A percentile compares a stretch with the other conserved stretches of the same genome.
Conservation (phyloP, 2,888 invertebrate genomes). For the Nyleta sp. region DNA sequence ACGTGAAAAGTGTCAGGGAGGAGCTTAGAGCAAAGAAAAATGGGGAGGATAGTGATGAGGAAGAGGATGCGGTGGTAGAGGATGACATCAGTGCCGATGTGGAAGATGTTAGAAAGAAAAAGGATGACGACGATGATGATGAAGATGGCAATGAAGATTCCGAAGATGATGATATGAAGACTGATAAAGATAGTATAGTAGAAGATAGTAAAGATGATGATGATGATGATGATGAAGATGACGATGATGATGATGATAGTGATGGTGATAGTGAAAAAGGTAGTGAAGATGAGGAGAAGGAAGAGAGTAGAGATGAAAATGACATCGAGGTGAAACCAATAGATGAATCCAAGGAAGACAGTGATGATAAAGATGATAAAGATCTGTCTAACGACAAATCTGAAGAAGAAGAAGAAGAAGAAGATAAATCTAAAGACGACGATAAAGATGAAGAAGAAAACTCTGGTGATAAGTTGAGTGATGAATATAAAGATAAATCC, state of each 20-base stretch:
- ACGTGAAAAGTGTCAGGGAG: not conserved
- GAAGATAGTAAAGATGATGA: too few relatives aligned
- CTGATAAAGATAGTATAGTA: constrained; percentile 22
- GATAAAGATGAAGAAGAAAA: constrained; percentile 50
- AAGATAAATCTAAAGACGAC: constrained; percentile 37
- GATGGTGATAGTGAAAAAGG: constrained; percentile 13
- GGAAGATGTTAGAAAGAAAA: constrained; percentile 3
- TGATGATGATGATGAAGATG: constrained; percentile 73
- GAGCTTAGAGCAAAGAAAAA: constrained; percentile 33
- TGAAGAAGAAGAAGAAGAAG: constrained; percentile 46
- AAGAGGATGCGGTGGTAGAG: constrained; percentile 35
- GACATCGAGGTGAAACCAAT: too few relatives aligned
- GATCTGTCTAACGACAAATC: constrained; percentile 38
- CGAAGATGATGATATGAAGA: constrained; percentile 66
- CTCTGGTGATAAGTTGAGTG: constrained; percentile 32
- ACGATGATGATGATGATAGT: constrained; percentile 50
- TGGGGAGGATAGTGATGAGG: constrained; percentile 43
- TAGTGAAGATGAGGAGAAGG: constrained; percentile 75
- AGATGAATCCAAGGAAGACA: too few relatives aligned
- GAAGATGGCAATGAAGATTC: constrained; percentile 70
- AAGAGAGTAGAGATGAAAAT: constrained; percentile 30
- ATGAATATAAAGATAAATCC: constrained; percentile 67
- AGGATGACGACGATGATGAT: constrained; percentile 9
- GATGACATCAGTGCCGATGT: constrained; percentile 36
- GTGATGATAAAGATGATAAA: constrained; percentile 18